Evolutionary conservation across 30 jellyfish, hydroid and myxozoan genomes (phyloP), one percentile per base, ranked within the genome.

Genomic region (Turritopsis rubra): DNA sequence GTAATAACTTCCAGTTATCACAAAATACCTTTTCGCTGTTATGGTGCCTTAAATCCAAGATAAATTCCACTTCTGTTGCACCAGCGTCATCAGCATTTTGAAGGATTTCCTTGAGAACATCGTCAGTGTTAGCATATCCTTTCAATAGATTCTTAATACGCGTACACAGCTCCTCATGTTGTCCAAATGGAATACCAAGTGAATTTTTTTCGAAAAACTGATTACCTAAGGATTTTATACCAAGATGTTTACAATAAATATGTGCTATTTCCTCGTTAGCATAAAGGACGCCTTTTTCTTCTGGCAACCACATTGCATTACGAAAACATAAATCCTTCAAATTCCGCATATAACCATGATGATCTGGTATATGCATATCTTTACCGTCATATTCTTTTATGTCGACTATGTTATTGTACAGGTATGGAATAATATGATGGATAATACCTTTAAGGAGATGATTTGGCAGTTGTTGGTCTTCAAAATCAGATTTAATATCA

Each of bases 11-110:
- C 97, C 97, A 90, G 26, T 75, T 80, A 71, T 90, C 93, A 29
- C 93, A 82, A 79, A 86, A 86, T 17, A 90, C 90, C 18, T 80
- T 70, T 28, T 77, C 82, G 0, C 24, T 28, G 18, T 75, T 80
- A 74, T 86, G 95, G 66, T 16, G 25, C 65, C 93, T 70, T 52
- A 65, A 66, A 52, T 90, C 97, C 21, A 86, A 52, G 21, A 90
- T 66, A 29, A 90, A 68, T 66, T 83, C 71, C 60, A 90, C 90
- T 86, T 86, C 83, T 8, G 87, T 85, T 54, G 97, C 97, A 1
- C 92, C 95, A 29, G 97, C 95, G 72, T 90, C 97, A 71, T 90
- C 97, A 19, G 97, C 97, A 72, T 90, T 90, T 70, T 90, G 97
- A 85, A 90, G 30, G 29, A 90, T 53, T 72, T 90, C 97, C 18